Percentiles rank a stretch among this genome's conserved stretches.
Conservation (phyloP, 2,113 vertebrate species). For the Mugil cephalus region DNA sequence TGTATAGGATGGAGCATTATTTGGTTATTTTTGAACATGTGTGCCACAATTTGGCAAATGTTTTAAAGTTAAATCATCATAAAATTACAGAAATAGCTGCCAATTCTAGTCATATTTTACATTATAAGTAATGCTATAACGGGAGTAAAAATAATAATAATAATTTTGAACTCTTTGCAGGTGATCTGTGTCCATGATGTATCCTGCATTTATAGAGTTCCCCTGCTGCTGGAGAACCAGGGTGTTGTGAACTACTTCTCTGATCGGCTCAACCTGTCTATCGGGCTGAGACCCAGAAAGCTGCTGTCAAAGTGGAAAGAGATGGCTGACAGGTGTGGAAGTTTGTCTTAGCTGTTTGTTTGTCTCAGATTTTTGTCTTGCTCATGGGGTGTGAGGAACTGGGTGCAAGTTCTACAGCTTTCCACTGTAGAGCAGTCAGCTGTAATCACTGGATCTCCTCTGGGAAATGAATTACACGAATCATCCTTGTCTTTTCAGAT, state of each 20-base stretch:
- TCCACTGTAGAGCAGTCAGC: neutral
- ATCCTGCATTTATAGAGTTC: constrained; percentile 93
- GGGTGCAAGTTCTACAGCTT: neutral
- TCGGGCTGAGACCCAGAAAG: constrained; percentile 87
- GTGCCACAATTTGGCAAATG: no score
- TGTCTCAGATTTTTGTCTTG: neutral
- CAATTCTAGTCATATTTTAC: no score
- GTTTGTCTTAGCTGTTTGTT: neutral
- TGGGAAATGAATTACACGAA: neutral
- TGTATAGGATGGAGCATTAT: neutral
- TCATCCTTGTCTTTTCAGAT: constrained; percentile 77
- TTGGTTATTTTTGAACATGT: no score
- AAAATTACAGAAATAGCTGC: no score
- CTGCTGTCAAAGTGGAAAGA: constrained; percentile 98
- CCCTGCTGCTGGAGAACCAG: constrained; percentile 93
- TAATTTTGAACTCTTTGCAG: constrained; percentile 69
- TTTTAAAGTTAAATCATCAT: neutral
- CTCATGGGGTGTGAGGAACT: neutral
- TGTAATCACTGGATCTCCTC: neutral
- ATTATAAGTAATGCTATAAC: no score
- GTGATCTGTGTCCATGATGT: constrained; percentile 97
- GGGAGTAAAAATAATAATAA: no score
- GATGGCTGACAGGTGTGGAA: constrained; percentile 92
- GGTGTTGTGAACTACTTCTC: constrained; percentile 93
- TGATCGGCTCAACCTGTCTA: constrained; percentile 89